Percentiles rank a stretch among this genome's conserved stretches.
phyloP scores from a whole-genome alignment of 2,888 invertebrate species.

The Sphecodes monilicornis region DNA sequence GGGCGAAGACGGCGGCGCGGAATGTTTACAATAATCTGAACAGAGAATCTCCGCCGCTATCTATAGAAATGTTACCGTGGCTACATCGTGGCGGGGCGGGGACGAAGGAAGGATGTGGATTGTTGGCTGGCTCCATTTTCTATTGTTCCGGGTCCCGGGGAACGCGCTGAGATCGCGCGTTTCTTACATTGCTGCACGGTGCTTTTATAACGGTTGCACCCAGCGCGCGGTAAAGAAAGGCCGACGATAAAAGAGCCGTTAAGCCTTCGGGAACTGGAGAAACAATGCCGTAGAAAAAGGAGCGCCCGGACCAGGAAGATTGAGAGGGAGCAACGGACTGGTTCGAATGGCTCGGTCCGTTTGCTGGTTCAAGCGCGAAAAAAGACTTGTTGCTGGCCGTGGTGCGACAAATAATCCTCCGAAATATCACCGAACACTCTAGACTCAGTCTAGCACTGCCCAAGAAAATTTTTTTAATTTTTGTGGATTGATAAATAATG shows the following conservation, averaged over 20 bases:
- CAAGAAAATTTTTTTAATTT: too few species aligned
- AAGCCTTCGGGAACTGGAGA: slow-evolving; percentile 62
- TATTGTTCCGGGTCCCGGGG: slow-evolving; percentile 38
- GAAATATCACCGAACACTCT: not conserved
- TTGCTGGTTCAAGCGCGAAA: slow-evolving; percentile 6
- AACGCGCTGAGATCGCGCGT: slow-evolving; percentile 56
- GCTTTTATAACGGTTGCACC: slow-evolving; percentile 73
- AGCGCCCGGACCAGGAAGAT: slow-evolving; percentile 33
- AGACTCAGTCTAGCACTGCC: too few species aligned
- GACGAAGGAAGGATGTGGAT: slow-evolving; percentile 21
- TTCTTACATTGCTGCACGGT: slow-evolving; percentile 54
- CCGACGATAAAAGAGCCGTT: slow-evolving; percentile 73
- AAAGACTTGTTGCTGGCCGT: slow-evolving; percentile 53
- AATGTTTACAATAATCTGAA: slow-evolving; percentile 59
- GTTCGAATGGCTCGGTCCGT: slow-evolving; percentile 1
- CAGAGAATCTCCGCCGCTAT: slow-evolving; percentile 30
- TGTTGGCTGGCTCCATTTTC: slow-evolving; percentile 53
- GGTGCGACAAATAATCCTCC: not conserved
- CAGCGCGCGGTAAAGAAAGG: slow-evolving; percentile 63
- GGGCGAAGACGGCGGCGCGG: slow-evolving; percentile 19
- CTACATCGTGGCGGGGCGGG: not conserved
- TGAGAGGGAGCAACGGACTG: slow-evolving; percentile 20
- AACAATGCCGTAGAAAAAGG: slow-evolving; percentile 51
- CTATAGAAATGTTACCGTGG: slow-evolving; percentile 36
- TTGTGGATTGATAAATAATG: too few species aligned